Base-by-base conservation (phyloP, 2,888 invertebrate species). In the Mimas tiliae region DNA sequence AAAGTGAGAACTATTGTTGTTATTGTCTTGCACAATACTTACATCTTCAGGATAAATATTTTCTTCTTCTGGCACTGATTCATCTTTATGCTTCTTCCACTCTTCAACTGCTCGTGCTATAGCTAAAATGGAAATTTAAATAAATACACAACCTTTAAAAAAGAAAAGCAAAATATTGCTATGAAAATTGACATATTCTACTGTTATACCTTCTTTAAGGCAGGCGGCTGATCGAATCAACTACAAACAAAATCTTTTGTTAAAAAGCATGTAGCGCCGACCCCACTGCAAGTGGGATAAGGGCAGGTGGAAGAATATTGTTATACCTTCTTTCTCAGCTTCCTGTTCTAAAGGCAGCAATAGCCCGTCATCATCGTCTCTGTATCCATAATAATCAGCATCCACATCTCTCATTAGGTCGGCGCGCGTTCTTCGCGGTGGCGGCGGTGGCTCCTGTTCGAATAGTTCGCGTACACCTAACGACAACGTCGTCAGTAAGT, bases 401-500 rank as follows among this genome's bases (percentile, higher is more conserved):
- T 99, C 99, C 50, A 99, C 98, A 83, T 99, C 97, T 76, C 98
- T 97, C 99, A 99, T 99, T 64, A 99, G 94, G 86, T 99, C 99
- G 0, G 98, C 98, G 65, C 99, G 95, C 0, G 98, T 98, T 89
- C 98, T 98, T 33, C 98, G 95, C 14, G 98, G 97, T 6, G 98
- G 97, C 64, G 97, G 96, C 14, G 98, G 98, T 11, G 98, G 97
- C 85, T 98, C 98, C 85, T 99, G 98, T 85, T 99, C 98, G 93
- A 99, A 99, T 45, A 99, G 88, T 87, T 99, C 99, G 62, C 99
- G 95, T 1, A 99, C 99, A 34, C 99, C 96, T 96, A 55, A 58
- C 19, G 9, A 42, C 16, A 55, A 16, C 8, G 8, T 9, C 11
- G 9, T 14, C 45, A 45, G 11, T 45, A 1, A 14, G 14, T 11